Evolutionary conservation across 2,888 invertebrate species (phyloP).

Genomic region (Cephus pulcher): DNA sequence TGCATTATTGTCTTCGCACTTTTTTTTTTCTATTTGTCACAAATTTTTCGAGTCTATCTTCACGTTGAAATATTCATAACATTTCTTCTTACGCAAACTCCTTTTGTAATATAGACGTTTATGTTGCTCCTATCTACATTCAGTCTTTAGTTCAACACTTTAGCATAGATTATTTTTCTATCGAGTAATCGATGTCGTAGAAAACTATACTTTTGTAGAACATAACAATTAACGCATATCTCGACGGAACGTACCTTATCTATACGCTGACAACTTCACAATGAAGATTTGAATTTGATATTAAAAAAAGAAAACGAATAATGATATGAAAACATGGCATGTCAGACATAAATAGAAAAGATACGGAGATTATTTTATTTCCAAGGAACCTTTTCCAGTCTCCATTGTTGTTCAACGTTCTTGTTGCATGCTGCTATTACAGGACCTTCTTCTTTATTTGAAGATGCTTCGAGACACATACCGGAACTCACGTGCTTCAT

Average conservation of each 20-base stretch:
- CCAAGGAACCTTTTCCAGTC: constrained; percentile 77
- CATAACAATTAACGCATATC: not conserved
- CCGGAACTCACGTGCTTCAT: constrained; percentile 70
- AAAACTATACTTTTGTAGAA: not conserved
- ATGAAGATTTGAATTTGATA: not conserved
- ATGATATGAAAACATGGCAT: not conserved
- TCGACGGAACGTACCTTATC: not conserved
- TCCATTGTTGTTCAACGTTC: constrained; percentile 76
- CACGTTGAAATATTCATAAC: not conserved
- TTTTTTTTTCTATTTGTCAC: not conserved
- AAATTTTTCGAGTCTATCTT: not conserved
- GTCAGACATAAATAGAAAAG: not conserved
- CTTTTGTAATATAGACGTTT: not conserved
- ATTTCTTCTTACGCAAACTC: not conserved
- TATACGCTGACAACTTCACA: not conserved
- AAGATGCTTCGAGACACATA: constrained; percentile 71
- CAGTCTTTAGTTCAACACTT: not conserved
- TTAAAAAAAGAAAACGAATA: not conserved
- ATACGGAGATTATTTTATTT: constrained; percentile 59
- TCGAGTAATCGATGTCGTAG: not conserved
- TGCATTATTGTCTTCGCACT: not conserved
- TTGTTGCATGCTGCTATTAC: constrained; percentile 73
- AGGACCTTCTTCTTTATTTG: constrained; percentile 68
- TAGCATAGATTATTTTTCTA: not conserved
- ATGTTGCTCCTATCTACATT: not conserved